These are phyloP conservation scores for Nebria salina DNA, from an alignment of 2,888 invertebrate species.

Conservation along the genomic window DNA sequence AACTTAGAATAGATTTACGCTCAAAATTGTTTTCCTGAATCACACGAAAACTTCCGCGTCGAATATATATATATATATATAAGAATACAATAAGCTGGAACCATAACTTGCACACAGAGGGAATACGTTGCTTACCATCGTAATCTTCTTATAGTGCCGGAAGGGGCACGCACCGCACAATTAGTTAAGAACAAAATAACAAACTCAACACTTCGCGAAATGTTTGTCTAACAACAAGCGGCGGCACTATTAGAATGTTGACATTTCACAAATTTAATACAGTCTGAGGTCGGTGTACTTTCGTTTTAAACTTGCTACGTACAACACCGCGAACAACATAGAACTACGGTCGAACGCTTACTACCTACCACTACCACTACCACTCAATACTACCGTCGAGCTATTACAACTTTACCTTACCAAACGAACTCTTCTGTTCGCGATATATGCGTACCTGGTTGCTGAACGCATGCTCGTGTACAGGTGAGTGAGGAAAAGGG, in stretches of 20 bases:
- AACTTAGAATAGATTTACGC: conserved; percentile 12
- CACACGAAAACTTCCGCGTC: conserved; percentile 24
- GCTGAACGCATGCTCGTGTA: conserved; percentile 1
- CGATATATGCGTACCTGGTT: conserved; percentile 1
- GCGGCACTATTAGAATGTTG: conserved; percentile 39
- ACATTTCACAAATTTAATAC: conserved; percentile 29
- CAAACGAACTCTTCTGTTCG: conserved; percentile 1
- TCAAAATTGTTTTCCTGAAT: conserved; percentile 32
- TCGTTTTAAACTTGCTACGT: background rate
- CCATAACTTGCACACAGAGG: background rate
- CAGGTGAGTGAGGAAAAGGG: background rate
- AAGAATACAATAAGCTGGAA: background rate
- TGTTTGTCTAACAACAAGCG: conserved; percentile 4
- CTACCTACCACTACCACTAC: background rate
- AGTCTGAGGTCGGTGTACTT: conserved; percentile 37
- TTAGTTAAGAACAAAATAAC: background rate
- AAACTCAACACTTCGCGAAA: background rate
- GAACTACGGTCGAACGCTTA: background rate
- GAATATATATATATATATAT: conserved; percentile 8
- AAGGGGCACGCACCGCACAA: conserved; percentile 2
- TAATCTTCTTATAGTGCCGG: conserved; percentile 14
- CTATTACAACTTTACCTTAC: background rate
- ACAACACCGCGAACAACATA: background rate
- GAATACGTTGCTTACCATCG: conserved; percentile 22
- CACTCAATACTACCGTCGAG: background rate